Percentiles rank a stretch among this genome's conserved stretches.
phyloP scores from a whole-genome alignment of 2,797 vertebrate species.

The Sebastes hopkinsi region DNA sequence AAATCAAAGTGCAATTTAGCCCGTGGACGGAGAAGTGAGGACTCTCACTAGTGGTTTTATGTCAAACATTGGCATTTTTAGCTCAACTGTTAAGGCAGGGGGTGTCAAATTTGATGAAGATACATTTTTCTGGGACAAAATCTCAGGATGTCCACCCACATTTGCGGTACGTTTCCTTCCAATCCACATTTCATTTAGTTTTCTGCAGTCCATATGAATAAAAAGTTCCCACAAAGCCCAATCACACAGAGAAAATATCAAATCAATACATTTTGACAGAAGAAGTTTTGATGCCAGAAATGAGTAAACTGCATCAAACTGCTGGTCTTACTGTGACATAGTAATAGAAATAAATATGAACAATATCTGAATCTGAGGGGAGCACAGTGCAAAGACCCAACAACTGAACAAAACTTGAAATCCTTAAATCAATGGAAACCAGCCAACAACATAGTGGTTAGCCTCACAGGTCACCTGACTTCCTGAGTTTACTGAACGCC shows the following conservation, averaged over 20 bases:
- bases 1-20: constrained; percentile 26
- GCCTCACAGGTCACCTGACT: constrained; percentile 27
- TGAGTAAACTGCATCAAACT: neutral
- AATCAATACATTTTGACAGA: neutral
- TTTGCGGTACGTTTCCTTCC: neutral
- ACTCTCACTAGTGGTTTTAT: neutral
- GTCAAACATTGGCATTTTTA: neutral
- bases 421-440: constrained; percentile 9
- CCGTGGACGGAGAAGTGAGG: constrained; percentile 13
- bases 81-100: neutral
- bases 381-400: constrained; percentile 56
- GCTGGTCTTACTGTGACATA: constrained; percentile 4
- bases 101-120: neutral
- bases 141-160: neutral
- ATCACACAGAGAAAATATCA: neutral
- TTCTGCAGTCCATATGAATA: neutral
- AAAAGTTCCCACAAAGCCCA: neutral
- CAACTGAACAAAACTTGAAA: constrained; percentile 14
- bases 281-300: neutral
- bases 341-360: constrained; percentile 51
- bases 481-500: constrained; percentile 60
- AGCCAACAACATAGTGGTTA: constrained; percentile 21
- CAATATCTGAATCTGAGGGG: constrained; percentile 21
- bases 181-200: neutral
- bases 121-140: neutral